A percentile compares a stretch with the other conserved stretches of the same genome.
Evolutionary conservation across 2,888 invertebrate species (phyloP).

Genomic region (Seladonia tumulorum): DNA sequence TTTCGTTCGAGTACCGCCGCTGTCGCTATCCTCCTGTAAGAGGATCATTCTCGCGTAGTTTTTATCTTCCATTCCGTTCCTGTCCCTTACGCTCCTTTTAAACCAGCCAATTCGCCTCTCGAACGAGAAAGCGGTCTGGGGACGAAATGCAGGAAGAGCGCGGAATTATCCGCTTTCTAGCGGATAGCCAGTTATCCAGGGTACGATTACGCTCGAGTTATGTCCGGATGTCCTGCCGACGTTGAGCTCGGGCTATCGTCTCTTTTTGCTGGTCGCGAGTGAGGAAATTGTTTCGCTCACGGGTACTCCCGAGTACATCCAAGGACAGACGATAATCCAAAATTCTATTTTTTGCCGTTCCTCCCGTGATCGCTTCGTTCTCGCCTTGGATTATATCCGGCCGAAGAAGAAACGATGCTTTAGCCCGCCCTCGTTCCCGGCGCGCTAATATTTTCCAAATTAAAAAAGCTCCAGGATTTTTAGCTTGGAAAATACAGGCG

Average conservation of each 20-base stretch:
- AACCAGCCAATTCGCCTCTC: slow-evolving; percentile 66
- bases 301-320: slow-evolving; percentile 40
- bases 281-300: slow-evolving; percentile 64
- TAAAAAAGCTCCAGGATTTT: neutral
- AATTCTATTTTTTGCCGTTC: slow-evolving; percentile 60
- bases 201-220: slow-evolving; percentile 71
- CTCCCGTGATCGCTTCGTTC: slow-evolving; percentile 39
- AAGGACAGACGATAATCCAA: slow-evolving; percentile 61
- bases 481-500: neutral
- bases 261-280: slow-evolving; percentile 39
- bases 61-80: slow-evolving; percentile 63
- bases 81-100: slow-evolving; percentile 64
- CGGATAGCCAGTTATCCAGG: slow-evolving; percentile 71
- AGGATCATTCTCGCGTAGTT: slow-evolving; percentile 65
- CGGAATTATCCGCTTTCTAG: slow-evolving; percentile 73
- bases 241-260: slow-evolving; percentile 41
- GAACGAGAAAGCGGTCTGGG: slow-evolving; percentile 65
- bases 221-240: slow-evolving; percentile 65
- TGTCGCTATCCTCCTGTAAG: slow-evolving; percentile 44
- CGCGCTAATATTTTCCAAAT: neutral
- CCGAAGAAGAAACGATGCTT: slow-evolving; percentile 24
- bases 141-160: slow-evolving; percentile 64
- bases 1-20: slow-evolving; percentile 28
- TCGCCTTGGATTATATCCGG: slow-evolving; percentile 38
- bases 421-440: slow-evolving; percentile 1